A percentile compares a stretch with the other conserved stretches of the same genome.
phyloP scores from a whole-genome alignment of 2,797 vertebrate species.

The Heterohyrax brucei region DNA sequence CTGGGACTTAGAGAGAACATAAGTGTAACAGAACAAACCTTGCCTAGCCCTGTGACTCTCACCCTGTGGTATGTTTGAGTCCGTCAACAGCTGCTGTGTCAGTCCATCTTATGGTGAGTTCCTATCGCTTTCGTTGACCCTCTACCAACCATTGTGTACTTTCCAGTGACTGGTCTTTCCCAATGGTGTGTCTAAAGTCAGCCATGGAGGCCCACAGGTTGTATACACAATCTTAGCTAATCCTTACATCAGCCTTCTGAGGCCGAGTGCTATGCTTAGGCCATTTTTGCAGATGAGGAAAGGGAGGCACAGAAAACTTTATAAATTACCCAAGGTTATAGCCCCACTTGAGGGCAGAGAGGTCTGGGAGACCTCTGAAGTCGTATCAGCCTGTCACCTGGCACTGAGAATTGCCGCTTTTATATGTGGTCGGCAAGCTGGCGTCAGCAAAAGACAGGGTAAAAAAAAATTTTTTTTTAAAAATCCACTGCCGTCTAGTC shows the following conservation, averaged over 20 bases:
- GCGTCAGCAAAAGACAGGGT: too few relatives aligned
- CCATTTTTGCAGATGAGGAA: conserved; percentile 29
- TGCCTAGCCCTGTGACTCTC: not conserved
- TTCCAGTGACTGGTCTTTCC: not conserved
- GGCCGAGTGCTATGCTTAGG: not conserved
- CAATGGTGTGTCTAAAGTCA: not conserved
- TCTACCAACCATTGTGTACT: not conserved
- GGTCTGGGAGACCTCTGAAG: not conserved
- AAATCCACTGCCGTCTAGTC: too few relatives aligned
- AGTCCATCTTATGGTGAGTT: not conserved
- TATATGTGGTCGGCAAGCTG: not conserved
- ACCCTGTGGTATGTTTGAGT: not conserved
- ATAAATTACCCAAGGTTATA: not conserved
- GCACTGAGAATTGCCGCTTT: not conserved
- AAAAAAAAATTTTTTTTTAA: too few relatives aligned
- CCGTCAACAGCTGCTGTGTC: not conserved
- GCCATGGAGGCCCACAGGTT: not conserved
- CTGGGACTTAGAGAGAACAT: not conserved
- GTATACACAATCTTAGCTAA: not conserved
- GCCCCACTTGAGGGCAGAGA: not conserved
- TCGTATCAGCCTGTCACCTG: not conserved
- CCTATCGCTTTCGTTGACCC: not conserved
- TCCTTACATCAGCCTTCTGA: not conserved
- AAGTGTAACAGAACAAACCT: not conserved
- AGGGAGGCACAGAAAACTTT: not conserved